Conservation (phyloP, 2,888 invertebrate species). For the Lordiphosa andalusiaca region DNA sequence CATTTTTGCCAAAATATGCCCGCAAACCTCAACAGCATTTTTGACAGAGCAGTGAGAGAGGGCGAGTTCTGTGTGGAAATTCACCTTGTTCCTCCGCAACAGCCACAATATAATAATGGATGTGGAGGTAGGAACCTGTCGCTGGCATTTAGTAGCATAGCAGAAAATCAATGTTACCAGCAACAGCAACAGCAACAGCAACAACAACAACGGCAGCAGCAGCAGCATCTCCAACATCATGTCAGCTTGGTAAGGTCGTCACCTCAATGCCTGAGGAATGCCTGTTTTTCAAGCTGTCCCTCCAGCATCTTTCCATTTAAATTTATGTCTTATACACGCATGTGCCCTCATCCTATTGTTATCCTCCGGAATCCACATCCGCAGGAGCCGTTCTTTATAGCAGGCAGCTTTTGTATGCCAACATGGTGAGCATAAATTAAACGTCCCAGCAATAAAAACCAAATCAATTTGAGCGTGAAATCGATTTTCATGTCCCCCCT, state of each 20-base stretch:
- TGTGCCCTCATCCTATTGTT: constrained; percentile 42
- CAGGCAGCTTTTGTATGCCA: constrained; percentile 29
- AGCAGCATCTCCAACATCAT: constrained; percentile 41
- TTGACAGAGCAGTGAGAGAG: constrained; percentile 29
- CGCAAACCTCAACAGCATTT: constrained; percentile 72
- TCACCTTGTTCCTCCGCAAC: constrained; percentile 37
- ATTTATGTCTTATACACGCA: constrained; percentile 48
- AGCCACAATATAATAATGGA: constrained; percentile 54
- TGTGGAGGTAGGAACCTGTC: constrained; percentile 34
- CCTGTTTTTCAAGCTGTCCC: constrained; percentile 31
- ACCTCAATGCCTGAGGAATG: constrained; percentile 54
- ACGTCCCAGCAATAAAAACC: constrained; percentile 64
- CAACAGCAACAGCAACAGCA: constrained; percentile 35
- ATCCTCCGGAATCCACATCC: constrained; percentile 19
- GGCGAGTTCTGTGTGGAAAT: constrained; percentile 29
- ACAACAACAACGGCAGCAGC: constrained; percentile 17
- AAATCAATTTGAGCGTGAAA: constrained; percentile 73
- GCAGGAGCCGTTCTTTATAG: constrained; percentile 22
- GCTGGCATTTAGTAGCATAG: constrained; percentile 59
- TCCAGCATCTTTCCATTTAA: constrained; percentile 45
- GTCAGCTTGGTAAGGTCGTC: constrained; percentile 46
- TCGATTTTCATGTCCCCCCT: constrained; percentile 60
- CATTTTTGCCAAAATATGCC: constrained; percentile 65
- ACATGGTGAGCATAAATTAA: constrained; percentile 58
- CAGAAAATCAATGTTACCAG: constrained; percentile 66